Conservation (phyloP, 2,888 invertebrate species). For the Acanthopleura granulata region DNA sequence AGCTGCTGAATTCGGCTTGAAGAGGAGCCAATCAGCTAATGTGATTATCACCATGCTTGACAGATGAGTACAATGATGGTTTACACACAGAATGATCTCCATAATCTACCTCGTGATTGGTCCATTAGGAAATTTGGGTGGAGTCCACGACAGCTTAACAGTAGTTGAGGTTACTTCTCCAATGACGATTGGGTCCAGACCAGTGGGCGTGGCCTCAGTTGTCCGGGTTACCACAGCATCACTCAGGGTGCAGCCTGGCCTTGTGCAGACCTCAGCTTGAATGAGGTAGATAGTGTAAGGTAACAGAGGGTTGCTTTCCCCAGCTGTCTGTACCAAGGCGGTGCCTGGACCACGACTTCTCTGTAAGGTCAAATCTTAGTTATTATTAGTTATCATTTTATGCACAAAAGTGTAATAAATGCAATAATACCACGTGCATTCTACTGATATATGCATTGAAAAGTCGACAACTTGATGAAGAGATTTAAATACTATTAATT, state of each 20-base stretch:
- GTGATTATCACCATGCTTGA: no score
- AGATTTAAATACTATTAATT: neutral
- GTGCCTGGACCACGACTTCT: neutral
- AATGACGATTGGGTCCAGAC: slow-evolving; percentile 45
- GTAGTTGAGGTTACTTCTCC: slow-evolving; percentile 43
- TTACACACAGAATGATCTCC: neutral
- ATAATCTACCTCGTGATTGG: slow-evolving; percentile 46
- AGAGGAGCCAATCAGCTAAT: no score
- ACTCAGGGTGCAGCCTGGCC: slow-evolving; percentile 57
- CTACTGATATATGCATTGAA: neutral
- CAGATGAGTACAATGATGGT: no score
- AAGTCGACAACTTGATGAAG: neutral
- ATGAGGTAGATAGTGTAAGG: slow-evolving; percentile 53
- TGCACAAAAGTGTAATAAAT: slow-evolving; percentile 5
- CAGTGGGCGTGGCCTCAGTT: slow-evolving; percentile 48
- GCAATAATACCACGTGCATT: no score
- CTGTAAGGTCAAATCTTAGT: neutral
- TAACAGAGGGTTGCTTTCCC: slow-evolving; percentile 38
- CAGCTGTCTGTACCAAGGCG: slow-evolving; percentile 41
- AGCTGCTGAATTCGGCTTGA: no score
- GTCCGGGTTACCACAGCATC: slow-evolving; percentile 40
- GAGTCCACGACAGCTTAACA: slow-evolving; percentile 48
- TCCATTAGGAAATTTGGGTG: slow-evolving; percentile 55
- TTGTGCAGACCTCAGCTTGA: slow-evolving; percentile 54
- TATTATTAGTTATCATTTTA: neutral